Base-by-base conservation (phyloP, 2,888 invertebrate species). In the Xylota segnis region DNA sequence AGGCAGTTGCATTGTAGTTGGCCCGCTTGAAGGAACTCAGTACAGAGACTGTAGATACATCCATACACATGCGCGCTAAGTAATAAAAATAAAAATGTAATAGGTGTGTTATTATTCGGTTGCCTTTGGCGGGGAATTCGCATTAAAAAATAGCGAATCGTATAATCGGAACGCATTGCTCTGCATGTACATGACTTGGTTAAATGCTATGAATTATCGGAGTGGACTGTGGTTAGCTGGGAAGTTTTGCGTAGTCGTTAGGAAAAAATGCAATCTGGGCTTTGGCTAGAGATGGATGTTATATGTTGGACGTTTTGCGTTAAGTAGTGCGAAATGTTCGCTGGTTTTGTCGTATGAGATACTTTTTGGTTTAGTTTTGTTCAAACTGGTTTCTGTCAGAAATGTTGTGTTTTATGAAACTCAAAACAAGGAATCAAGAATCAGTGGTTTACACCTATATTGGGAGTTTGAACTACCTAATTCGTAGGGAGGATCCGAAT, bases 171-270 rank as follows among this genome's bases (percentile, higher is more conserved):
- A 61, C 50, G 78, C 72, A 70, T 63, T 52, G 61, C 68, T 59
- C 45, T 79, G 61, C 9, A 37, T 45, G 29, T 59, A 75, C 52
- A 61, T 70, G 61, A 40, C 23, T 59, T 58, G 34, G 47, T 16
- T 75, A 74, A 81, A 81, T 81, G 75, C 37, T 59, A 81, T 66
- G 75, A 81, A 81, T 81, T 81, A 37, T 7, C 12, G 10, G 5
- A 9, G 7, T 34, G 75, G 61, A 18, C 56, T 56, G 70, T 29
- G 47, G 78, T 59, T 77, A 34, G 18, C 16, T 81, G 52, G 59
- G n/a, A 74, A 79, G 65, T 43, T 71, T 37, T 47, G 32, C 45
- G 63, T 27, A 63, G 34, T 52, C 77, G 16, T 43, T 43, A 5
- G 23, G 32, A 16, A 34, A 52, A 29, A 52, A 29, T 54, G 23